These are phyloP conservation scores for Aphelinus certus DNA, from an alignment of 1,140 invertebrate genomes.

Conservation along the genomic window DNA sequence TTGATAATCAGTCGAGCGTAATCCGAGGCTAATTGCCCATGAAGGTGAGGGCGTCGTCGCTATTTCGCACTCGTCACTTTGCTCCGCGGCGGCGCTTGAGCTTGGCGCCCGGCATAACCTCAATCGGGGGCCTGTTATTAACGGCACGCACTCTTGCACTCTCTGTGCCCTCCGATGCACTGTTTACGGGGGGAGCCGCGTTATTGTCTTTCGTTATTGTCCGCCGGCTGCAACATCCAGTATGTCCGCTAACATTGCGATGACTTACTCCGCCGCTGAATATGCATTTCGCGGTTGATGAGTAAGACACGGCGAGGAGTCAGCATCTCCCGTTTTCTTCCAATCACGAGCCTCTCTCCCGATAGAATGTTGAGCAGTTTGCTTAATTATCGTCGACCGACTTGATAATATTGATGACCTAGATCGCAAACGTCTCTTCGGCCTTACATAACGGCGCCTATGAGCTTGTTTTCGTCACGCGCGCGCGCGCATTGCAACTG, in stretches of 20 bases:
- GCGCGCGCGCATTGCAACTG: no score
- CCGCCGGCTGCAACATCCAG: no score
- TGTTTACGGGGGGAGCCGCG: neutral
- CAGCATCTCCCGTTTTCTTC: no score
- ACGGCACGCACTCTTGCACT: neutral
- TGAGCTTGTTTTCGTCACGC: no score
- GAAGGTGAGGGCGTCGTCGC: conserved; percentile 12
- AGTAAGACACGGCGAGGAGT: no score
- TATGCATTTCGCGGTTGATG: no score
- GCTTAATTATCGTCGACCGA: conserved; percentile 4
- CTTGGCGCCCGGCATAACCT: neutral
- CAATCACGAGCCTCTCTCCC: no score
- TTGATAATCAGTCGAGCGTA: conserved; percentile 31
- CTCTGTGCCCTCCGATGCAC: neutral
- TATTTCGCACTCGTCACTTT: neutral
- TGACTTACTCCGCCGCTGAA: no score
- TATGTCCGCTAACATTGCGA: no score
- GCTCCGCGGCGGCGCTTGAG: neutral
- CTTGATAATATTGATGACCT: neutral
- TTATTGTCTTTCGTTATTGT: no score
- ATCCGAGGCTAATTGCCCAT: conserved; percentile 32
- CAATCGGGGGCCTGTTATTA: neutral
- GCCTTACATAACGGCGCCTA: no score
- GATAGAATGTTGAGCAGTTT: neutral
- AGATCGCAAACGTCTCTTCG: neutral